A percentile compares a stretch with the other conserved stretches of the same genome.
Conservation (phyloP, 2,888 invertebrate species). For the Chaetoderma sp. region DNA sequence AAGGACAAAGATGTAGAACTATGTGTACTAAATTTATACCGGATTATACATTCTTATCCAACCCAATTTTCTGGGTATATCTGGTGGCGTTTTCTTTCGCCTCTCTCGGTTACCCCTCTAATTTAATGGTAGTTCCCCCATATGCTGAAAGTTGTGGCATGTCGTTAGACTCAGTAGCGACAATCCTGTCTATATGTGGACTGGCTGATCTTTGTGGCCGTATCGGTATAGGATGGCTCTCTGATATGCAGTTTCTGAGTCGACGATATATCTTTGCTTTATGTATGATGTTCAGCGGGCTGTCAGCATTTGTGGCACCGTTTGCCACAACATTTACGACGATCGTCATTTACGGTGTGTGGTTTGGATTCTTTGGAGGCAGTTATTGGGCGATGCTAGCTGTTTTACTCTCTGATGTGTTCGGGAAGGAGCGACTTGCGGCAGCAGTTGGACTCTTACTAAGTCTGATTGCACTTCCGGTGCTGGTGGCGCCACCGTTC, state of each 20-base stretch:
- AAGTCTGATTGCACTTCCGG: not conserved
- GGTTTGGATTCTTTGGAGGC: constrained; percentile 3
- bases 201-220: not conserved
- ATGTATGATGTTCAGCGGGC: not conserved
- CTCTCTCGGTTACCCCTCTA: not conserved
- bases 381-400: constrained; percentile 1
- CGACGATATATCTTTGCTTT: not conserved
- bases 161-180: not conserved
- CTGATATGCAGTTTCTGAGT: not conserved
- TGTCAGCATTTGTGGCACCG: not conserved
- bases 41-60: not conserved
- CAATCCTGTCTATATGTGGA: not conserved
- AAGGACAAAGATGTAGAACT: too few species aligned
- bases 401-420: not conserved
- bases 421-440: not conserved
- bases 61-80: not conserved
- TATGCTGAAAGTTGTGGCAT: not conserved
- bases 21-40: too few species aligned
- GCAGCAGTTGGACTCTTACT: not conserved
- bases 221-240: not conserved
- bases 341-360: not conserved
- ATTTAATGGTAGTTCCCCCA: not conserved
- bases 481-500: not conserved
- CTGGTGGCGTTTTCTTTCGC: not conserved
- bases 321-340: not conserved